Percentiles rank a stretch among this genome's conserved stretches.
phyloP scores from a whole-genome alignment of 2,797 vertebrate species.

The Sus cebifrons region DNA sequence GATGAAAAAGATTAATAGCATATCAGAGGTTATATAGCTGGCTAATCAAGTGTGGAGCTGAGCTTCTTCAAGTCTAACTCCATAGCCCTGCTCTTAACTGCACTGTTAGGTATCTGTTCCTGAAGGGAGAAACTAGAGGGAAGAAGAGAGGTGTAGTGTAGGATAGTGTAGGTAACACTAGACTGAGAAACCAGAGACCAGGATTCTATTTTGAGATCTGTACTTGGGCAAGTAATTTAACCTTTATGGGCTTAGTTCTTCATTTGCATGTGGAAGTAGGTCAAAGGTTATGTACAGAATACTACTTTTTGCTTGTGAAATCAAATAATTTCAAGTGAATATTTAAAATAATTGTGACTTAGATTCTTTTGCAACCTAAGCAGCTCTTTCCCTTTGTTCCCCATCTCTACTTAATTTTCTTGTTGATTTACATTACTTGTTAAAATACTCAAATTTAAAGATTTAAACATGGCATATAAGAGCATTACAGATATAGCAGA shows the following conservation, averaged over 20 bases:
- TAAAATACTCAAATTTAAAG: slow-evolving; percentile 56
- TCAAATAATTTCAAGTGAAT: slow-evolving; percentile 28
- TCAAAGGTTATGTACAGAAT: slow-evolving; percentile 53
- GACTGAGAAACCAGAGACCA: slow-evolving; percentile 53
- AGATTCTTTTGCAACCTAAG: background rate
- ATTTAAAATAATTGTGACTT: slow-evolving; percentile 40
- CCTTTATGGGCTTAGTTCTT: slow-evolving; percentile 43
- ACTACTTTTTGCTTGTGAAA: slow-evolving; percentile 25
- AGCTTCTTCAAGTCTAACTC: background rate
- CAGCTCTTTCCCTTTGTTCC: background rate
- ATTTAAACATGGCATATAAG: background rate
- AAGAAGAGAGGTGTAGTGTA: background rate
- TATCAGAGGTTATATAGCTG: background rate
- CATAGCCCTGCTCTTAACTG: background rate
- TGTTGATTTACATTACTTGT: slow-evolving; percentile 20
- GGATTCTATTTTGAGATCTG: slow-evolving; percentile 70
- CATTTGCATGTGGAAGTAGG: slow-evolving; percentile 53
- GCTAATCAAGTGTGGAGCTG: background rate
- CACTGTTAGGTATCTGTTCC: background rate
- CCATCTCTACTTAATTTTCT: slow-evolving; percentile 25
- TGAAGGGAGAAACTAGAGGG: background rate
- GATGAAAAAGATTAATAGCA: background rate
- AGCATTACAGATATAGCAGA: background rate
- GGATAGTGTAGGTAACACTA: background rate
- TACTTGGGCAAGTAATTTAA: slow-evolving; percentile 61